Base-by-base conservation (phyloP, 2,113 vertebrate species). In the Etia nguti region DNA sequence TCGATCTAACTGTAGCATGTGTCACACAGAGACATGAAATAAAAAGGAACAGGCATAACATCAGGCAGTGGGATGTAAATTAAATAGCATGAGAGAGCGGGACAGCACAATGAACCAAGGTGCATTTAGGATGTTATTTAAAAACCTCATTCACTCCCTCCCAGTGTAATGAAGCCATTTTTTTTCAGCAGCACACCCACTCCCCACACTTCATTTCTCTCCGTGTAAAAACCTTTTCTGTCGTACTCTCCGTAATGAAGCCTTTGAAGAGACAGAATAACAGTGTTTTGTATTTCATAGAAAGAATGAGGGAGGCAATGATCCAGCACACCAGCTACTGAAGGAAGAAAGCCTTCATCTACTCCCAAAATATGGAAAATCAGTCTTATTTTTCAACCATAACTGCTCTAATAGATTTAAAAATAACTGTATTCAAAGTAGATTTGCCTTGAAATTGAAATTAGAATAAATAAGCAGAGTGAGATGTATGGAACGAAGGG, bases 61-160 rank as follows among this genome's bases (percentile, higher is more conserved):
- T 31, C 15, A 85, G 80, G 84, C 82, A 2, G 75, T 29, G 52
- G 79, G 83, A 80, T 80, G 26, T 52, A 77, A 52, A 90, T 36
- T 81, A 83, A 87, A 86, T 59, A 56, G 38, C 48, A 43, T 50
- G 62, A 29, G 31, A 29, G 34, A 79, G 60, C 6, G 3, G 52
- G 41, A 81, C 41, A 81, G 84, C 24, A 43, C 79, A 80, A 77
- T 38, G 57, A 86, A 48, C 20, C 85, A 6, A 9, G 8, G 41
- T n/a, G 70, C 82, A 52, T 80, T 86, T 36, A 62, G 73, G 84
- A 52, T 80, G 84, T 87, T 90, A 86, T 91, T 89, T 84, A 89
- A 89, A 85, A 91, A 55, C 7, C 26, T 20, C 81, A 50, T 84
- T 86, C 48, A 48, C 10, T 81, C 38, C 20, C 15, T 82, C 50